A percentile compares a stretch with the other conserved stretches of the same genome.
These are phyloP conservation scores for Aptenodytes forsteri DNA, from an alignment of 2,113 vertebrate species.

Conservation along the genomic window DNA sequence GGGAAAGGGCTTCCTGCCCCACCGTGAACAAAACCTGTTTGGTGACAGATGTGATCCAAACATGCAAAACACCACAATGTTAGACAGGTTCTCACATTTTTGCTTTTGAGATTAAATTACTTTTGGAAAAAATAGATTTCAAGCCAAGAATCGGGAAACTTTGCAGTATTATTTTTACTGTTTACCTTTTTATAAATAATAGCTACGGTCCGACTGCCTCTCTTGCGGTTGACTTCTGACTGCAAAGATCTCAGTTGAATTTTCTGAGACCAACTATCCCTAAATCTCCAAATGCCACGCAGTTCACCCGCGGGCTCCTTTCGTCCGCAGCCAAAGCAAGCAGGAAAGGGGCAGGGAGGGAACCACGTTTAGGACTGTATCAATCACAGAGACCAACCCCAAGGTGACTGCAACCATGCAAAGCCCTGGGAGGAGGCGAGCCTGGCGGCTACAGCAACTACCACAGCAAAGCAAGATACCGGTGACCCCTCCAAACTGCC, in stretches of 20 bases:
- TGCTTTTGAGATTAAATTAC: neutral
- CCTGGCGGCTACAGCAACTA: rapidly evolving
- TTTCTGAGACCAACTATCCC: neutral
- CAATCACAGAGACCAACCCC: neutral
- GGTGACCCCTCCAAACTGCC: neutral
- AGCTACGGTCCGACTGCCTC: neutral
- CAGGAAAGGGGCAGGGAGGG: neutral
- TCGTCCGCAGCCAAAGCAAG: neutral
- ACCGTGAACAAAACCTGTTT: neutral
- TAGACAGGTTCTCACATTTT: neutral
- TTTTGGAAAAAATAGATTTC: neutral
- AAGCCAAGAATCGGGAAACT: neutral
- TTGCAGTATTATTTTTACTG: neutral
- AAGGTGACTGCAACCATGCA: neutral
- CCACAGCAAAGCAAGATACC: too few species aligned
- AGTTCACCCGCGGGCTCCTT: neutral
- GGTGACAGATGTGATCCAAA: neutral
- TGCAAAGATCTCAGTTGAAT: neutral
- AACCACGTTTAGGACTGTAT: neutral
- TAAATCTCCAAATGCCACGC: neutral
- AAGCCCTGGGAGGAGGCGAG: neutral
- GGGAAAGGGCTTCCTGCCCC: neutral
- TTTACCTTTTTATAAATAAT: neutral
- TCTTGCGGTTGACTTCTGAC: neutral
- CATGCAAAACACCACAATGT: neutral